Conservation (phyloP, 1,140 invertebrate genomes). For the Steinernema khuongi region DNA sequence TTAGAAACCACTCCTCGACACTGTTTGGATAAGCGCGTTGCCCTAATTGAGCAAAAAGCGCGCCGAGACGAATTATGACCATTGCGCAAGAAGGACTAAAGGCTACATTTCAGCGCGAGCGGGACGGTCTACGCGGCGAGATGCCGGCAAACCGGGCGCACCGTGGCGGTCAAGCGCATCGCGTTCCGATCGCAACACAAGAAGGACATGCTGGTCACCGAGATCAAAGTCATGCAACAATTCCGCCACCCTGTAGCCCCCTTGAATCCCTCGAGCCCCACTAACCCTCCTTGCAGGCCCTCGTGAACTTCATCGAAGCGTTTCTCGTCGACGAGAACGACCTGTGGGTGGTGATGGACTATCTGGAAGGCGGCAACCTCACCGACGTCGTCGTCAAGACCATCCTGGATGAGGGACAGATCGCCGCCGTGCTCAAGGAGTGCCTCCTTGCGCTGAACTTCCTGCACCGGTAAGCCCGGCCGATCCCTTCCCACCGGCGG, state of each 20-base stretch:
- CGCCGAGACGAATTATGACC: neutral
- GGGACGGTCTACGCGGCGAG: conserved; percentile 61
- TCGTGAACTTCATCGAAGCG: conserved; percentile 62
- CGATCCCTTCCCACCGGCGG: neutral
- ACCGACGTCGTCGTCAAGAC: conserved; percentile 64
- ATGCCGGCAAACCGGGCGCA: conserved; percentile 46
- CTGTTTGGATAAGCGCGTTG: too few relatives aligned
- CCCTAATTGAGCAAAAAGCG: conserved; percentile 5
- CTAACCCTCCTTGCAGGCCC: conserved; percentile 58
- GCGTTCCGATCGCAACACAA: conserved; percentile 63
- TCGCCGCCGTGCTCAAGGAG: conserved; percentile 53
- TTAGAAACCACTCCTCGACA: conserved; percentile 21
- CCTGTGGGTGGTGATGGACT: conserved; percentile 65
- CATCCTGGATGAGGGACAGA: conserved; percentile 61
- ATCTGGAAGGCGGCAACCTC: conserved; percentile 63
- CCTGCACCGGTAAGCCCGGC: conserved; percentile 37
- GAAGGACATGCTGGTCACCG: conserved; percentile 63
- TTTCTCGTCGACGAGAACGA: conserved; percentile 57
- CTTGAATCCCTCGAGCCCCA: conserved; percentile 14
- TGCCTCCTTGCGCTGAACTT: conserved; percentile 47
- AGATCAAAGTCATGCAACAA: conserved; percentile 60
- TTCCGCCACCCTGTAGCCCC: conserved; percentile 44
- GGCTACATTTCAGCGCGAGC: conserved; percentile 59
- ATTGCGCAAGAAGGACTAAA: neutral
- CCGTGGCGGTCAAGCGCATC: conserved; percentile 64